Evolutionary conservation across 1,140 invertebrate species (phyloP).

Genomic region (Colletes latitarsis): DNA sequence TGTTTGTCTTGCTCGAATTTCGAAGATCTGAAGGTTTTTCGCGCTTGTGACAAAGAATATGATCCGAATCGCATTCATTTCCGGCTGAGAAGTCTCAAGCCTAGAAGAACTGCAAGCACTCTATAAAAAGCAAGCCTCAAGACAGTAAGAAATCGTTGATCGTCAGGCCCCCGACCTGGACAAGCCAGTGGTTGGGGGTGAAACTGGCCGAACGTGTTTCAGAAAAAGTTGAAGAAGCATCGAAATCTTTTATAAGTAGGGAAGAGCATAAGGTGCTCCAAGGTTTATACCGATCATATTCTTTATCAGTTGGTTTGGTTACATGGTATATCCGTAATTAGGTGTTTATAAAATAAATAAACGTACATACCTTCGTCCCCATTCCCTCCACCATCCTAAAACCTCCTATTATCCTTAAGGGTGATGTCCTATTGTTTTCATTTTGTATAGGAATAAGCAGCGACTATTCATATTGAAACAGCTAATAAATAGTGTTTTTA

Average conservation of each 20-base stretch:
- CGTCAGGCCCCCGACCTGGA: constrained; percentile 69
- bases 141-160: constrained; percentile 72
- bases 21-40: constrained; percentile 78
- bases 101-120: constrained; percentile 75
- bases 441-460: constrained; percentile 48
- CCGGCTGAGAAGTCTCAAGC: constrained; percentile 79
- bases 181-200: constrained; percentile 71
- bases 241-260: constrained; percentile 72
- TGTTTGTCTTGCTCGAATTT: constrained; percentile 77
- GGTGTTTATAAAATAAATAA: constrained; percentile 58
- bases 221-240: constrained; percentile 71
- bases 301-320: constrained; percentile 78
- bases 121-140: constrained; percentile 68
- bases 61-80: constrained; percentile 79
- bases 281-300: constrained; percentile 78
- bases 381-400: constrained; percentile 77
- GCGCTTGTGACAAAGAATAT: constrained; percentile 81
- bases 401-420: constrained; percentile 56
- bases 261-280: constrained; percentile 71
- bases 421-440: constrained; percentile 47
- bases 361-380: constrained; percentile 46
- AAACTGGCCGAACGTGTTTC: constrained; percentile 70
- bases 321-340: constrained; percentile 57
- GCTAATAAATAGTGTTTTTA: constrained; percentile 46
- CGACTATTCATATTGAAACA: constrained; percentile 40